Evolutionary conservation across 2,888 invertebrate genomes (phyloP).

Genomic region (Choristoneura rosaceana): DNA sequence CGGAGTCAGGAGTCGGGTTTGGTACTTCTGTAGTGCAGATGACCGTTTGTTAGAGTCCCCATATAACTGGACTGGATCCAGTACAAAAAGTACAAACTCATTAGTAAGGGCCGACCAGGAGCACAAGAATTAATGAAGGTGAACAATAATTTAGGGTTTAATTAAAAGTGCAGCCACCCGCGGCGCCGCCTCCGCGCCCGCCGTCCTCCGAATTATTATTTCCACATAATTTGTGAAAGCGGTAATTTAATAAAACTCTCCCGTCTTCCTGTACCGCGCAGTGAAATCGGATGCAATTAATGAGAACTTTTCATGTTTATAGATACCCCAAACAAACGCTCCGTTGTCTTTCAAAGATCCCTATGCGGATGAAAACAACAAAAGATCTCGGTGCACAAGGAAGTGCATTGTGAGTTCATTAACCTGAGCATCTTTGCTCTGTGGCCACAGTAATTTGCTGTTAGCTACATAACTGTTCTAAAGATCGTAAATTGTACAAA

Average conservation of each 20-base stretch:
- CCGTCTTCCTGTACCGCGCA: conserved; percentile 41
- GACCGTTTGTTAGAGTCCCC: conserved; percentile 48
- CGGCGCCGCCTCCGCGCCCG: conserved; percentile 69
- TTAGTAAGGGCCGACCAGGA: conserved; percentile 79
- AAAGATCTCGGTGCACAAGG: conserved; percentile 4
- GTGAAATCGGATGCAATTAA: conserved; percentile 8
- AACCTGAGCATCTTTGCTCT: neutral
- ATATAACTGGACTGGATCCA: conserved; percentile 58
- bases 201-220: conserved; percentile 72
- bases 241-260: conserved; percentile 81
- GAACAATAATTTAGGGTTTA: conserved; percentile 85
- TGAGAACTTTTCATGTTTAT: conserved; percentile 5
- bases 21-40: conserved; percentile 38
- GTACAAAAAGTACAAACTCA: conserved; percentile 82
- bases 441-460: neutral
- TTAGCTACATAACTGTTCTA: neutral
- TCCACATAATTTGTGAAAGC: conserved; percentile 82
- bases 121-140: conserved; percentile 84
- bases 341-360: neutral
- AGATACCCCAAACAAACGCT: neutral
- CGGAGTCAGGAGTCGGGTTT: neutral
- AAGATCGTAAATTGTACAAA: neutral
- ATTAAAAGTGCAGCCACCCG: conserved; percentile 83
- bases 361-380: neutral
- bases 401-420: neutral